Percentiles rank a stretch among this genome's conserved stretches.
phyloP scores from a whole-genome alignment of 2,797 vertebrate genomes.

The Anas capensis region DNA sequence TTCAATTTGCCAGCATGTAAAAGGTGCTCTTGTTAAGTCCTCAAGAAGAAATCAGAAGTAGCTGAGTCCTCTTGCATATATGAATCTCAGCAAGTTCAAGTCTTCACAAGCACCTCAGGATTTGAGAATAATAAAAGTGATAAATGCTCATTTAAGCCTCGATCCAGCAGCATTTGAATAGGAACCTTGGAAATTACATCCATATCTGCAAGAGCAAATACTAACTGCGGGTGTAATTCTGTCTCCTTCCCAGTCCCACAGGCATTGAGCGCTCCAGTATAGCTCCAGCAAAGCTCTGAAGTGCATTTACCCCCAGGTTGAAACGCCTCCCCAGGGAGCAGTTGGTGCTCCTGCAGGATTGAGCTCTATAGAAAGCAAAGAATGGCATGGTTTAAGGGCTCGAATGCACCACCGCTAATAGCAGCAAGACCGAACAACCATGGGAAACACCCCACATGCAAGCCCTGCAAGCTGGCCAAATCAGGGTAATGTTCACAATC shows the following conservation, averaged over 20 bases:
- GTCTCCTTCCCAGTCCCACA: background rate
- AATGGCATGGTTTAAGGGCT: background rate
- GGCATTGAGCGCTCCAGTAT: accelerated
- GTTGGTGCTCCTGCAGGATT: background rate
- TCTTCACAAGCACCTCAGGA: background rate
- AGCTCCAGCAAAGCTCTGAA: background rate
- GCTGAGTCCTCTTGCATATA: background rate
- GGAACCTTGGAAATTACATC: background rate
- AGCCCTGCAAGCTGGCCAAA: background rate
- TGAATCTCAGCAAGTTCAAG: background rate
- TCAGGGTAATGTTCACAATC: accelerated
- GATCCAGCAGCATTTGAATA: background rate
- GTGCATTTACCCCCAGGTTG: background rate
- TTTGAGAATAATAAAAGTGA: background rate
- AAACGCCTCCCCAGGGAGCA: background rate
- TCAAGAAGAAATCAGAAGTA: background rate
- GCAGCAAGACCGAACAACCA: background rate
- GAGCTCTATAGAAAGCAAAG: background rate
- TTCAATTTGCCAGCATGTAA: accelerated
- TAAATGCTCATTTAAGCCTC: background rate
- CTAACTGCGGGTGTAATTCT: accelerated
- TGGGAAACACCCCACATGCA: accelerated
- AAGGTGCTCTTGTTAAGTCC: background rate
- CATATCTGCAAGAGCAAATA: background rate
- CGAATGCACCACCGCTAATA: background rate